Base-by-base conservation (phyloP, 2,888 invertebrate genomes). In the Oscheius sp. region DNA sequence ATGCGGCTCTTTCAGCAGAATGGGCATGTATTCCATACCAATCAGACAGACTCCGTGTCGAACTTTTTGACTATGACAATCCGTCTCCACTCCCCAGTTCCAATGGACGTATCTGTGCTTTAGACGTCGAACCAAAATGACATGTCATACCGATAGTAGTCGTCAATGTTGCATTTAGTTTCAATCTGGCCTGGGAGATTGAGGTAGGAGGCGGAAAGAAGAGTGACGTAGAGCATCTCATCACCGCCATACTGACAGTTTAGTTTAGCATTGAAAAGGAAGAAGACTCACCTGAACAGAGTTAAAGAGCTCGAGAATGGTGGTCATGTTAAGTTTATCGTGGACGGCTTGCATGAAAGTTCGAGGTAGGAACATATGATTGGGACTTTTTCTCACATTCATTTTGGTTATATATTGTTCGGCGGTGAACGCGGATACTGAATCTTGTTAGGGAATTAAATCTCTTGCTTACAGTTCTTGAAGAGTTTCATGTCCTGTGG, bases 161-260 rank as follows among this genome's bases (percentile, higher is more conserved):
- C 10, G 29, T n/a, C 32, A 21, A 21, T 50, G 63, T 37, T 37
- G 21, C 32, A 42, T 42, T 42, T 29, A n/a, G 33, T n/a, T 47
- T 63, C 48, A 47, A 48, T 9, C 21, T 68, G 68, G n/a, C 68
- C 68, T 11, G 68, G 53, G 11, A 68, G 55, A 21, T 32, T 32
- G 32, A 68, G 37, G 1, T 32, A 42, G 53, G 47, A 11, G 2
- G 68, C n/a, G 1, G n/a, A n/a, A 13, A 42, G 13, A 32, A 68
- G 51, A 1, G 55, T 53, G 4, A 50, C 32, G 9, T 32, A 29
- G n/a, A 68, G 32, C 51, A 53, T 53, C 21, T 68, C 68, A 68
- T 68, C 68, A 7, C 29, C 29, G 2, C 68, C 68, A 53, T 35
- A 68, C 11, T 37, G 21, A 32, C 50, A 9, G 10, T 29, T 50